Base-by-base conservation (phyloP, 2,113 vertebrate genomes). In the Uria aalge region DNA sequence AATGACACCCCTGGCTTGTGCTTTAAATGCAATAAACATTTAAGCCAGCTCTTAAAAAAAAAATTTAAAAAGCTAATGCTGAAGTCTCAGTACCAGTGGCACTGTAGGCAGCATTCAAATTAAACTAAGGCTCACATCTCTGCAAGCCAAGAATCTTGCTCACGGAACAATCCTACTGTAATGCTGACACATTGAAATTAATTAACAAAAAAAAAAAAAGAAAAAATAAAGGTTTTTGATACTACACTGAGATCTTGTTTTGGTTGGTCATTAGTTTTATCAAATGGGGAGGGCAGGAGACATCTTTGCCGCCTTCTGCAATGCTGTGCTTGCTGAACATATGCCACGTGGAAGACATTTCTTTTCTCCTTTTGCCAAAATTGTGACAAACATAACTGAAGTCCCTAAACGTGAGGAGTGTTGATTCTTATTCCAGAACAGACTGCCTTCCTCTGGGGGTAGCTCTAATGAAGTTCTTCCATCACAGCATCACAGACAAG, bases 1-100 rank as follows among this genome's bases (percentile, higher is more conserved):
- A 57, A n/a, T 16, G 0, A 74, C 30, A 77, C 3, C 6, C 22
- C 15, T 23, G 13, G 36, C 40, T 81, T 0, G 0, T 60, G 48
- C 45, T 71, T 71, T 73, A 52, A 84, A 43, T 26, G 27, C 24
- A 80, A 32, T 0, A 1, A 83, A 72, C 9, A 7, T 26, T 72
- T 30, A 85, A 26, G 29, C 27, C 55, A 85, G 19, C 10, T 73
- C 29, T 80, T 83, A 20, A 63, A 67, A 52, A 50, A 40, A 50
- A 36, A 23, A 55, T 34, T 17, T 11, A 20, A 40, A 24, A 56
- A 29, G 29, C 38, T 55, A 45, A 71, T 12, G 45, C 23, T 83
- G 36, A 89, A 52, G 23, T 60, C 52, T 60, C 36, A 30, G n/a
- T 38, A 38, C 27, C 52, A 85, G 60, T 20, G 7, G 48, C 57